Evolutionary conservation across 2,888 invertebrate species (phyloP).

Genomic region (Diogma glabrata): DNA sequence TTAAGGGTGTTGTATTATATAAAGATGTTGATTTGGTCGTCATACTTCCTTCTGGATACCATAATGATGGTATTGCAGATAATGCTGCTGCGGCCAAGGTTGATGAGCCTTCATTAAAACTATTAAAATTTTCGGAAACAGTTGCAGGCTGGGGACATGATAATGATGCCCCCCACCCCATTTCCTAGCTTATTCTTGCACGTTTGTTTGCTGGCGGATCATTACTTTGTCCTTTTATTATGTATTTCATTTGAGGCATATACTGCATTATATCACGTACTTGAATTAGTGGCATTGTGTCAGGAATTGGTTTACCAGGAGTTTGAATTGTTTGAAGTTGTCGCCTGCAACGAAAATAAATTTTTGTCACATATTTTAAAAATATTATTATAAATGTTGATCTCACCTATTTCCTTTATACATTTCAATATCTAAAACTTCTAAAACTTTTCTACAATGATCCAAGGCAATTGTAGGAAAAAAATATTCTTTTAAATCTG

Average conservation of each 20-base stretch:
- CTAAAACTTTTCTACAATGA: conserved; percentile 67
- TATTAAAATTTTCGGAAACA: conserved; percentile 15
- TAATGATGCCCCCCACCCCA: conserved; percentile 38
- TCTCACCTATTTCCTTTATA: conserved; percentile 74
- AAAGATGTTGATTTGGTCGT: background rate
- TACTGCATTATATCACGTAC: conserved; percentile 72
- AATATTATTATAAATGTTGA: background rate
- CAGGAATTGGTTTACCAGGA: conserved; percentile 61
- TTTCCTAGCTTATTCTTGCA: conserved; percentile 38
- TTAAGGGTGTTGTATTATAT: background rate
- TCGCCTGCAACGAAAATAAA: conserved; percentile 37
- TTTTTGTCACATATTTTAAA: background rate
- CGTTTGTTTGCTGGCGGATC: conserved; percentile 36
- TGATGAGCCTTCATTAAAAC: conserved; percentile 19
- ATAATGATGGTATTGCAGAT: conserved; percentile 13
- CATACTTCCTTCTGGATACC: conserved; percentile 1
- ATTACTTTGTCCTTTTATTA: conserved; percentile 43
- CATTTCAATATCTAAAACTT: conserved; percentile 66
- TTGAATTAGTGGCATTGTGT: conserved; percentile 67
- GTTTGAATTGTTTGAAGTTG: conserved; percentile 67
- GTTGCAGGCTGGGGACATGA: conserved; percentile 25
- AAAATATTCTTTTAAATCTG: conserved; percentile 68
- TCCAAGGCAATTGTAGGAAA: conserved; percentile 64
- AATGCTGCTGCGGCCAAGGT: conserved; percentile 18
- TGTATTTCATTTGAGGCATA: conserved; percentile 81